Evolutionary conservation across 1,140 invertebrate species (phyloP).

Genomic region (Telenomus remus): DNA sequence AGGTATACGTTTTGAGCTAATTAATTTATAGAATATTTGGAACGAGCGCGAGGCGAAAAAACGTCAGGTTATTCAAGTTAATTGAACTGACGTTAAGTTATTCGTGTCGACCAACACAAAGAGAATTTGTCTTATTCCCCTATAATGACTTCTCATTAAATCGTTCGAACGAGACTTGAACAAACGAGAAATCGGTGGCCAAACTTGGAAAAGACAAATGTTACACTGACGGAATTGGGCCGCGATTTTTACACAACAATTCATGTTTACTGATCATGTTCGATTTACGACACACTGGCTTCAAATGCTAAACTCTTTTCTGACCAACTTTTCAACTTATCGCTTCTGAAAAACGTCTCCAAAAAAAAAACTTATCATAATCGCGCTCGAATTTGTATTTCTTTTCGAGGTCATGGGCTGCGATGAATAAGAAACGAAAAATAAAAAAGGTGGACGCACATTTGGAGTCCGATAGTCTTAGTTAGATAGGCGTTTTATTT

Average conservation of each 20-base stretch:
- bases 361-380: no score
- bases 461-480: conserved; percentile 21
- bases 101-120: conserved; percentile 46
- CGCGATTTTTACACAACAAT: conserved; percentile 36
- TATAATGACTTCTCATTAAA: conserved; percentile 63
- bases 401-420: no score
- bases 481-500: conserved; percentile 40
- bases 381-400: no score
- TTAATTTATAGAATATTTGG: conserved; percentile 25
- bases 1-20: conserved; percentile 8
- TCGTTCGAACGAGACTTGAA: conserved; percentile 44
- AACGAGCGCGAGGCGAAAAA: conserved; percentile 15
- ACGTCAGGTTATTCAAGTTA: conserved; percentile 52
- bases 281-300: no score
- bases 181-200: conserved; percentile 57
- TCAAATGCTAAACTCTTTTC: no score
- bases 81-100: conserved; percentile 52
- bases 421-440: no score
- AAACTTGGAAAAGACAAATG: conserved; percentile 61
- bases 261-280: no score
- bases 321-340: no score
- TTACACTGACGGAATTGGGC: conserved; percentile 55
- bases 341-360: no score
- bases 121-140: conserved; percentile 53
- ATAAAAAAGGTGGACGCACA: neutral